Conservation (phyloP, 2,888 invertebrate species). For the Melolontha melolontha region DNA sequence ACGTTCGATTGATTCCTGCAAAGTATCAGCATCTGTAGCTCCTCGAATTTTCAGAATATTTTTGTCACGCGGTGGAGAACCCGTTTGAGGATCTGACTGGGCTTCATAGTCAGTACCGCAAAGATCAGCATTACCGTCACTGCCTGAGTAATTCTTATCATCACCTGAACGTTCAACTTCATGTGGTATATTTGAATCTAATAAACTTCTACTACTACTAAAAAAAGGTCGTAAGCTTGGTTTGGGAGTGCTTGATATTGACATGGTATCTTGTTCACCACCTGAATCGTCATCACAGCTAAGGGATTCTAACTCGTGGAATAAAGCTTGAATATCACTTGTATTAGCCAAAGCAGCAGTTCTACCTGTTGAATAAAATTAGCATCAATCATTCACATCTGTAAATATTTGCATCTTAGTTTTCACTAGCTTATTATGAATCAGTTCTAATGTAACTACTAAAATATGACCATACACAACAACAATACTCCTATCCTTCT, state of each 20-base stretch:
- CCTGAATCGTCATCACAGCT: conserved; percentile 91
- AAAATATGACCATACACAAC: too few species aligned
- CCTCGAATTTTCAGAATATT: conserved; percentile 56
- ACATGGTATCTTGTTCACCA: conserved; percentile 96
- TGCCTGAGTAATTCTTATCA: conserved; percentile 67
- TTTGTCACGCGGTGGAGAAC: conserved; percentile 70
- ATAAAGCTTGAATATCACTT: conserved; percentile 88
- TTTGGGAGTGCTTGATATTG: conserved; percentile 96
- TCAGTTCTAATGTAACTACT: too few species aligned
- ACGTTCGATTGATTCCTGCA: conserved; percentile 62
- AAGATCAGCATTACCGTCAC: conserved; percentile 68
- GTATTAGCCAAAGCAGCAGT: conserved; percentile 77
- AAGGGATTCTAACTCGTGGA: conserved; percentile 95
- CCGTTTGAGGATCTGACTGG: conserved; percentile 73
- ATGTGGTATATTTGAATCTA: conserved; percentile 58
- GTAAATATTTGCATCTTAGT: too few species aligned
- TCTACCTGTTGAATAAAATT: conserved; percentile 57
- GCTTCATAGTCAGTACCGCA: conserved; percentile 77
- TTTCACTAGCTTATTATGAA: too few species aligned
- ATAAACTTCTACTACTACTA: conserved; percentile 86
- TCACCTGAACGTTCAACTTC: conserved; percentile 57
- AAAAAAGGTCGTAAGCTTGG: conserved; percentile 96
- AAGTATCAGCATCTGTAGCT: conserved; percentile 57
- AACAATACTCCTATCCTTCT: too few species aligned
- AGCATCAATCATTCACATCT: too few species aligned